Evolutionary conservation across 2,113 vertebrate genomes (phyloP), one percentile per base, ranked within the genome.

Genomic region (Miniopterus natalensis): DNA sequence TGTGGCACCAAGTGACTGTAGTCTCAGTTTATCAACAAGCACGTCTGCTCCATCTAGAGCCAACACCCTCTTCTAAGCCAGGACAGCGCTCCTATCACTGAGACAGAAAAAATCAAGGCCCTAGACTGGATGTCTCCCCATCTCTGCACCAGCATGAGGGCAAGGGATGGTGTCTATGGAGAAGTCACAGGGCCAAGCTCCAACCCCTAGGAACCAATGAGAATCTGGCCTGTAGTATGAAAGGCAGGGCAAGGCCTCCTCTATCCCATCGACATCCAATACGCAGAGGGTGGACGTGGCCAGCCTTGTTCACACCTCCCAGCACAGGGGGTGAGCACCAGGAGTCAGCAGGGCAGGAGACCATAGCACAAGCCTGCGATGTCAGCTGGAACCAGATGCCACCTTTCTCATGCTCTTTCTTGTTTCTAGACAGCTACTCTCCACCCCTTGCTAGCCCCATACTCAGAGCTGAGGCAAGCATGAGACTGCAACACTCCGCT

Each of bases 231-330:
- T 31, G 81, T 36, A 31, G 15, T 18, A 85, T 17, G 47, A 73
- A 84, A 80, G 40, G 68, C 6, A 0, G 5, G 55, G 4, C 15
- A n/a, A 71, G 63, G 40, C 45, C 49, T 51, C 11, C 45, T 70
- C 29, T 6, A 2, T 1, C 20, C 91, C 71, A 29, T 0, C 1
- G 1, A 27, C 25, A 73, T 21, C 27, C 2, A 2, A 42, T 53
- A 21, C 3, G 0, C 17, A 40, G 42, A 71, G 5, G 8, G 29
- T 4, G 23, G 8, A 40, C 0, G 14, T 6, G 15, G 47, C 1
- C 1, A 36, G 23, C 68, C 40, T 77, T 2, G 2, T 15, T 12
- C 40, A 40, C 40, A 49, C 9, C 31, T 57, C 40, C 59, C 40
- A 51, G 55, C 31, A 74, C 21, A 49, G 83, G 36, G 21, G 51